phyloP scores from a whole-genome alignment of 2,888 invertebrate genomes.

The Amphipoea oculea region DNA sequence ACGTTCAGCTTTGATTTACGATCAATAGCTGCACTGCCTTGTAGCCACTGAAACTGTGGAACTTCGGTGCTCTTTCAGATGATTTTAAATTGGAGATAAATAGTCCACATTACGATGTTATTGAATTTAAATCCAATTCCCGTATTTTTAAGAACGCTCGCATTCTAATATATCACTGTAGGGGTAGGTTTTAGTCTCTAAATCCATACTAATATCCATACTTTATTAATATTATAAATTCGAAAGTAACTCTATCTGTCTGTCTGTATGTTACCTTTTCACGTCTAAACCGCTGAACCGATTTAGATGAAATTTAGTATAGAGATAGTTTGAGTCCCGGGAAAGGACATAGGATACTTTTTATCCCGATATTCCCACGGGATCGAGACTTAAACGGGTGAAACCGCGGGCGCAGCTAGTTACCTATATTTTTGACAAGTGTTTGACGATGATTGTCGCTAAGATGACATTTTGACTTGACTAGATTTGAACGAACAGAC shows the following conservation, averaged over 20 bases:
- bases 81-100: background rate
- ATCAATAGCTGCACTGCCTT: slow-evolving; percentile 47
- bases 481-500: background rate
- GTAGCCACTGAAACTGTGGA: slow-evolving; percentile 58
- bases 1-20: slow-evolving; percentile 70
- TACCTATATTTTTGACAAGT: background rate
- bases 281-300: too few relatives aligned
- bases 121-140: background rate
- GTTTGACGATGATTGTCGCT: background rate
- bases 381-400: too few relatives aligned
- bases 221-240: too few relatives aligned
- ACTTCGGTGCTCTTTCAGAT: background rate
- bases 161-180: background rate
- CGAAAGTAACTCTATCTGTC: too few relatives aligned
- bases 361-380: too few relatives aligned
- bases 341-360: too few relatives aligned
- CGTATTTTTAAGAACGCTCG: background rate
- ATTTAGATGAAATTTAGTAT: too few relatives aligned
- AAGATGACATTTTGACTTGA: background rate
- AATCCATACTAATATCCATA: too few relatives aligned
- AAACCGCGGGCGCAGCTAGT: too few relatives aligned
- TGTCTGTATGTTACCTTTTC: too few relatives aligned
- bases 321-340: too few relatives aligned
- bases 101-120: background rate
- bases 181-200: too few relatives aligned